Evolutionary conservation across 2,888 invertebrate genomes (phyloP), one percentile per base, ranked within the genome.

Genomic region (Lomographa bimaculata): DNA sequence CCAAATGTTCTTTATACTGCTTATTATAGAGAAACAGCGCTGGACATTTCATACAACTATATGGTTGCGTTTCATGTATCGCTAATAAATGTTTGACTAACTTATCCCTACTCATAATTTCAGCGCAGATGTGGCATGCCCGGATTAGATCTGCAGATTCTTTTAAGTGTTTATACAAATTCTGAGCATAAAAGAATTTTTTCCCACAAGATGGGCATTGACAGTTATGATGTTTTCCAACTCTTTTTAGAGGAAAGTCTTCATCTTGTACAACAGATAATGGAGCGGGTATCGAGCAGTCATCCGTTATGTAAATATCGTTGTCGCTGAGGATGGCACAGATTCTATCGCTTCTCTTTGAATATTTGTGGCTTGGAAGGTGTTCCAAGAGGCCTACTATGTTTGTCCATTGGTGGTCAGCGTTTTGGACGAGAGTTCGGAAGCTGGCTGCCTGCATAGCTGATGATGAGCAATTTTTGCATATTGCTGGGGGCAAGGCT

Each of bases 51-150:
- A 78, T 77, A 38, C 87, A 86, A 7, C 63, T 63, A 33, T 64
- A 69, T 0, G 73, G 60, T 3, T 59, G 35, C n/a, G 46, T 49
- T 1, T 59, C 42, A 43, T 87, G 87, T 0, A 7, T 30, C 0
- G 59, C 20, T 5, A 32, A 46, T 7, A 83, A 54, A 63, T 87
- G 87, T 1, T 30, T 8, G 0, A 81, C 54, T 10, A 86, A 41
- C 1, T 74, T 64, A 12, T 79, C 60, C 26, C 77, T 63, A 1
- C 41, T 51, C 80, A 84, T 79, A 1, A 84, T 69, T 24, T 63
- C 21, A 0, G 77, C 78, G 36, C 87, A 87, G 7, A 83, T 51
- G 20, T 76, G 65, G 29, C 87, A 87, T 0, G 83, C 83, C 14
- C 76, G 57, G 41, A 70, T 65, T 12, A 70, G 53, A 42, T 82